Percentiles rank a stretch among this genome's conserved stretches.
Evolutionary conservation across 2,113 vertebrate species (phyloP).

Genomic region (Alexandromys fortis): DNA sequence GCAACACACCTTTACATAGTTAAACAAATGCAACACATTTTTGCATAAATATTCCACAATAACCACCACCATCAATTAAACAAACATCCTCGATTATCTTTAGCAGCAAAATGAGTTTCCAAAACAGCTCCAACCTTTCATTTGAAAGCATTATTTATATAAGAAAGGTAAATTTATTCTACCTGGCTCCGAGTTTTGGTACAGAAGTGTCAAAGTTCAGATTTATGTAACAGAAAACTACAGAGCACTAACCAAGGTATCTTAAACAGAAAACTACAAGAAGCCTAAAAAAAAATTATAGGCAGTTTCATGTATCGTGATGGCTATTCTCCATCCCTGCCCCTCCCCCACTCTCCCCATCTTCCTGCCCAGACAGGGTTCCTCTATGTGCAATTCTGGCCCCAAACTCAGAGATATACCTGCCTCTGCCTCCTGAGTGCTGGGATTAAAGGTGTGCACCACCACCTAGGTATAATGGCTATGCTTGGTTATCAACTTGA

Average conservation of each 20-base stretch:
- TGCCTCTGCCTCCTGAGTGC: neutral
- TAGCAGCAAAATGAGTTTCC: neutral
- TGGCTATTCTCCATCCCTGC: neutral
- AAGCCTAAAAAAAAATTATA: neutral
- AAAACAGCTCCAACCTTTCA: neutral
- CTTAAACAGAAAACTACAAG: neutral
- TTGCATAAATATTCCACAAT: neutral
- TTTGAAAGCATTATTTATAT: conserved; percentile 50
- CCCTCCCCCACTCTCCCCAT: neutral
- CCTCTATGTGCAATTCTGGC: neutral
- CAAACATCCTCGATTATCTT: neutral
- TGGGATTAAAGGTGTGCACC: neutral
- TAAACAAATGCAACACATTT: neutral
- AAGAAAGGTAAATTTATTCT: conserved; percentile 10
- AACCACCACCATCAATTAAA: neutral
- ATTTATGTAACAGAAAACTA: conserved; percentile 45
- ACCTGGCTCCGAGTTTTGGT: neutral
- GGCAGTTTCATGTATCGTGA: neutral
- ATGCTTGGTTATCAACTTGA: neutral
- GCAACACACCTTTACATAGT: neutral
- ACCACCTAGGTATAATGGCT: neutral
- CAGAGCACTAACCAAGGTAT: neutral
- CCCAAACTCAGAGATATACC: neutral
- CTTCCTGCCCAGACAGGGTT: neutral
- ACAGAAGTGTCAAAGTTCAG: conserved; percentile 41